A percentile compares a stretch with the other conserved stretches of the same genome.
Evolutionary conservation across 2,113 vertebrate species (phyloP).

Genomic region (Junco hyemalis): DNA sequence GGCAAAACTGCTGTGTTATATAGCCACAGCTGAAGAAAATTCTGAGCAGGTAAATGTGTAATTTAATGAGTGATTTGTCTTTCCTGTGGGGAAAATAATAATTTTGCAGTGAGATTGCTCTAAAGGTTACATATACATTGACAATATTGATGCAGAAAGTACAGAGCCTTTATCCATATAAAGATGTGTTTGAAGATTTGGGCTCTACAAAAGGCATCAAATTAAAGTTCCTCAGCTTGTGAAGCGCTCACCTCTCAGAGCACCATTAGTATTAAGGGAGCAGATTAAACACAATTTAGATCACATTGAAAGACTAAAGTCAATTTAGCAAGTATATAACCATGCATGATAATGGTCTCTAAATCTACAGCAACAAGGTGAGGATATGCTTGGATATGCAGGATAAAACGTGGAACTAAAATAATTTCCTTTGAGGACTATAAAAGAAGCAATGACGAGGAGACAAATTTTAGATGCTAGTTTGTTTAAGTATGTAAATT

Average conservation of each 20-base stretch:
- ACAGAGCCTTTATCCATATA: not conserved
- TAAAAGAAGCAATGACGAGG: constrained; percentile 10
- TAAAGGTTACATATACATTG: constrained; percentile 43
- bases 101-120: not conserved
- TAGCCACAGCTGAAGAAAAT: not conserved
- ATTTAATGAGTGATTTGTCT: not conserved
- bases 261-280: constrained; percentile 34
- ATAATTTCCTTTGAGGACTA: constrained; percentile 51
- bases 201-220: constrained; percentile 17
- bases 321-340: constrained; percentile 54
- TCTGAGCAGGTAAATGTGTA: not conserved
- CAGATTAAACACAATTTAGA: constrained; percentile 55
- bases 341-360: constrained; percentile 41
- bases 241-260: constrained; percentile 9
- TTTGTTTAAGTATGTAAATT: constrained; percentile 64
- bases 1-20: not conserved
- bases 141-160: constrained; percentile 23
- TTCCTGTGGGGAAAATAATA: constrained; percentile 1
- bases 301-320: constrained; percentile 37
- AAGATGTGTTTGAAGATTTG: constrained; percentile 1
- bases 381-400: constrained; percentile 31
- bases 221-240: constrained; percentile 37
- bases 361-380: constrained; percentile 47
- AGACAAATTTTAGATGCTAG: constrained; percentile 44
- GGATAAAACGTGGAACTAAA: constrained; percentile 44